Base-by-base conservation (phyloP, 2,797 vertebrate species). In the Alauda arvensis region DNA sequence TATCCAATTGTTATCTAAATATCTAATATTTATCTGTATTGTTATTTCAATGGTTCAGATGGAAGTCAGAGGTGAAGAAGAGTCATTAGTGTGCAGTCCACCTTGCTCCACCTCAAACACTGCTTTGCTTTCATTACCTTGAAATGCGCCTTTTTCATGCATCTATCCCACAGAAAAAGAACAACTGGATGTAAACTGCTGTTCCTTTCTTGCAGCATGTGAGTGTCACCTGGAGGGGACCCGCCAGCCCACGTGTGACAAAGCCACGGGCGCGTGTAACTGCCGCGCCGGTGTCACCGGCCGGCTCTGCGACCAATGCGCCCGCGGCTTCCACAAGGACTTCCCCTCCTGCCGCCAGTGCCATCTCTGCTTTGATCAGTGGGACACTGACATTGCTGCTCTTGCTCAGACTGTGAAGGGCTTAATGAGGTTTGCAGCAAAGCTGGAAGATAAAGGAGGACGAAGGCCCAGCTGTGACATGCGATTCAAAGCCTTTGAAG, bases 291-390 rank as follows among this genome's bases (percentile, higher is more conserved):
- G 98, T 0, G 89, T 99, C 69, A 94, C 89, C 0, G 97, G 98
- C 46, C 95, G 96, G 52, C 96, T 95, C 87, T 99, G 99, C 31
- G 95, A 98, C 12, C 96, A 94, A 53, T 98, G 98, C 0, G 57
- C 95, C 49, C 93, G 91, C 0, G 98, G 98, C 53, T 97, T 96
- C 4, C 62, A 95, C 80, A 95, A 93, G 19, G 78, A 86, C 31
- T 99, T 98, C 87, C 98, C 98, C 5, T 92, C 94, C 63, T 99
- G 98, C 52, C 62, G 4, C 17, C 94, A 45, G 14, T 99, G 98
- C 71, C 98, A 99, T 59, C 70, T 95, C 43, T 99, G 99, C 95
- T 97, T 96, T 65, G 56, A 93, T 68, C 95, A 96, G 25, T 98
- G 98, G 98, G 93, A 96, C 12, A 31, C 89, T 21, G 90, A 95